Percentiles rank a stretch among this genome's conserved stretches.
These are phyloP conservation scores for Tenualosa ilisha DNA, from an alignment of 2,797 vertebrate genomes.

Conservation along the genomic window DNA sequence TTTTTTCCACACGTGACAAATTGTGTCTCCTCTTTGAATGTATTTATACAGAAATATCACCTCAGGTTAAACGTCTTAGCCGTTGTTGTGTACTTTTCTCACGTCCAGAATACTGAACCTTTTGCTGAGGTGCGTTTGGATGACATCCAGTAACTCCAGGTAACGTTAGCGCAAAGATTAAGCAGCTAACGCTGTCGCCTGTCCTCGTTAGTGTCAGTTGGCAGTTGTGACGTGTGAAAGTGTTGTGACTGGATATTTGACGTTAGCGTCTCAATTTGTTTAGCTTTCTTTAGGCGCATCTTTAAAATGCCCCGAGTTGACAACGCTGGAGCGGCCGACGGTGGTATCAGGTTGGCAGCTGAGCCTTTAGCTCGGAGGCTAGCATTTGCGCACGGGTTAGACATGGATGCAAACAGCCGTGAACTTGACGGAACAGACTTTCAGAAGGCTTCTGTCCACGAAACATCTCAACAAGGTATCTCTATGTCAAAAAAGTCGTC, in stretches of 20 bases:
- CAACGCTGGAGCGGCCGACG: background rate
- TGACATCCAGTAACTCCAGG: constrained; percentile 4
- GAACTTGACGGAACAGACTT: background rate
- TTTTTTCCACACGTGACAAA: background rate
- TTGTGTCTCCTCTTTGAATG: background rate
- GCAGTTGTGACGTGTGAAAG: background rate
- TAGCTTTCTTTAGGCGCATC: background rate
- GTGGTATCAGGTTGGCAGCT: background rate
- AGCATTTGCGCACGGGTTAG: background rate
- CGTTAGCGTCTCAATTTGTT: background rate
- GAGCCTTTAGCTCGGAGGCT: constrained; percentile 30
- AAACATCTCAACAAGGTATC: background rate
- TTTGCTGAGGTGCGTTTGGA: background rate
- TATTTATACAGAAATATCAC: background rate
- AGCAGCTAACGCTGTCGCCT: background rate
- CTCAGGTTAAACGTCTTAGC: background rate
- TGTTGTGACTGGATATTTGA: background rate
- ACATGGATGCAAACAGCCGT: background rate
- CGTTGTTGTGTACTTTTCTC: background rate
- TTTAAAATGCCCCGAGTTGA: background rate
- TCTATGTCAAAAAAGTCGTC: background rate
- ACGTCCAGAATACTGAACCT: background rate
- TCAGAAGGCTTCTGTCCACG: background rate
- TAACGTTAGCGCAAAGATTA: constrained; percentile 11
- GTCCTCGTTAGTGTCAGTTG: background rate